phyloP scores from a whole-genome alignment of 2,113 vertebrate species.

The Tupaia tana region DNA sequence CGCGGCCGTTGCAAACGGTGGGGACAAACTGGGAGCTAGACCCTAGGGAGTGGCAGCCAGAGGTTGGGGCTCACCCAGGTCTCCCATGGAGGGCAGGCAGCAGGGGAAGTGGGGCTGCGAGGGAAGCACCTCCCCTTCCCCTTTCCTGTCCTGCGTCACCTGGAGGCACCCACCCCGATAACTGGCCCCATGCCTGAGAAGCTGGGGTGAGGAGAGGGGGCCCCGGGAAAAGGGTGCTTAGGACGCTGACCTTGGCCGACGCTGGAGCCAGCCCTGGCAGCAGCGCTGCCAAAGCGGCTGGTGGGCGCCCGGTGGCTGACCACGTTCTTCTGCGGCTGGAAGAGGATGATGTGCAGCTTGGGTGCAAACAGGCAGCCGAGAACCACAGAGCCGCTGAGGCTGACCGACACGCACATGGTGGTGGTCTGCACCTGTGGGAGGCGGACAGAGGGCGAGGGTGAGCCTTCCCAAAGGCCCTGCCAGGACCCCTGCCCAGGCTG shows the following conservation, averaged over 20 bases:
- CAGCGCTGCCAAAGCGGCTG: conserved; percentile 92
- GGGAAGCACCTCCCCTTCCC: background rate
- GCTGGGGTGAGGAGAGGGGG: background rate
- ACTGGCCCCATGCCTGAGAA: background rate
- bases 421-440: conserved; percentile 96
- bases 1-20: conserved; percentile 96
- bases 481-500: background rate
- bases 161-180: background rate
- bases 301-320: conserved; percentile 92
- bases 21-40: conserved; percentile 93
- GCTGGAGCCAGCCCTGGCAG: conserved; percentile 89
- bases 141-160: background rate
- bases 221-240: background rate
- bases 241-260: conserved; percentile 90
- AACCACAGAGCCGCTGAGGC: conserved; percentile 97
- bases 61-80: background rate
- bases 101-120: background rate
- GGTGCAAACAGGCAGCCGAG: conserved; percentile 92
- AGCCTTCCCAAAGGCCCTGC: background rate
- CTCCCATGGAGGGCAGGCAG: background rate
- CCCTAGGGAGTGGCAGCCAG: conserved; percentile 84
- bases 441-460: background rate
- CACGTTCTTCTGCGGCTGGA: conserved; percentile 99
- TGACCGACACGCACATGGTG: conserved; percentile 98
- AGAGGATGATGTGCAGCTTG: conserved; percentile 98